A percentile compares a stretch with the other conserved stretches of the same genome.
These are phyloP conservation scores for Eueremaeus valkanovi DNA, from an alignment of 2,888 invertebrate species.

Conservation along the genomic window DNA sequence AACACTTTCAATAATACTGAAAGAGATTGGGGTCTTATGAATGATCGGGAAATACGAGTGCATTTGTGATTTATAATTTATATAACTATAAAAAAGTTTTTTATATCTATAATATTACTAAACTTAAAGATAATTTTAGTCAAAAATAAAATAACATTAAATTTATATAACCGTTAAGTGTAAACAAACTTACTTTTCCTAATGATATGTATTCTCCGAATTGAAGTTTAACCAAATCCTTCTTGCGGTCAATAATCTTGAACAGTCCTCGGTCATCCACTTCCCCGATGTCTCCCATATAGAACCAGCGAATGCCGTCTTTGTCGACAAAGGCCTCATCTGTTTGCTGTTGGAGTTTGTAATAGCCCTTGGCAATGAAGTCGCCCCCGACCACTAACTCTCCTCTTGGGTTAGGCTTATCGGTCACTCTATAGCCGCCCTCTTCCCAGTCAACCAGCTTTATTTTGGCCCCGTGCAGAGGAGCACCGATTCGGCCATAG, in stretches of 20 bases:
- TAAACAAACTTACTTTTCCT: slow-evolving; percentile 61
- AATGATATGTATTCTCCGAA: slow-evolving; percentile 97
- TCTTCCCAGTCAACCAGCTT: slow-evolving; percentile 88
- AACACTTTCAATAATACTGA: too few relatives aligned
- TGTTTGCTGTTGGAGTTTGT: slow-evolving; percentile 58
- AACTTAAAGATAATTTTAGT: too few relatives aligned
- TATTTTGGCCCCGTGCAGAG: slow-evolving; percentile 77
- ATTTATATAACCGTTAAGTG: neutral
- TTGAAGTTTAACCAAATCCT: slow-evolving; percentile 77
- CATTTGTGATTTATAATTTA: too few relatives aligned
- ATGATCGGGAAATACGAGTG: too few relatives aligned
- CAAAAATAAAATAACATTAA: neutral
- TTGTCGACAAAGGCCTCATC: slow-evolving; percentile 75
- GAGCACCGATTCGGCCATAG: slow-evolving; percentile 84
- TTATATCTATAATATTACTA: too few relatives aligned
- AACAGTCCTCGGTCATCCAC: slow-evolving; percentile 86
- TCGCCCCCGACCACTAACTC: slow-evolving; percentile 85
- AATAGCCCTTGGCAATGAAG: slow-evolving; percentile 88
- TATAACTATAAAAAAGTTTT: too few relatives aligned
- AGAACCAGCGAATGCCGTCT: slow-evolving; percentile 83
- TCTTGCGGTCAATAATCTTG: slow-evolving; percentile 96
- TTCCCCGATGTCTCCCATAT: slow-evolving; percentile 93
- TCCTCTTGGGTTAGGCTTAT: slow-evolving; percentile 77
- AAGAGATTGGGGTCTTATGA: too few relatives aligned
- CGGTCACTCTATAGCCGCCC: slow-evolving; percentile 74